Conservation (phyloP, 2,113 vertebrate genomes). For the Gasterosteus aculeatus region DNA sequence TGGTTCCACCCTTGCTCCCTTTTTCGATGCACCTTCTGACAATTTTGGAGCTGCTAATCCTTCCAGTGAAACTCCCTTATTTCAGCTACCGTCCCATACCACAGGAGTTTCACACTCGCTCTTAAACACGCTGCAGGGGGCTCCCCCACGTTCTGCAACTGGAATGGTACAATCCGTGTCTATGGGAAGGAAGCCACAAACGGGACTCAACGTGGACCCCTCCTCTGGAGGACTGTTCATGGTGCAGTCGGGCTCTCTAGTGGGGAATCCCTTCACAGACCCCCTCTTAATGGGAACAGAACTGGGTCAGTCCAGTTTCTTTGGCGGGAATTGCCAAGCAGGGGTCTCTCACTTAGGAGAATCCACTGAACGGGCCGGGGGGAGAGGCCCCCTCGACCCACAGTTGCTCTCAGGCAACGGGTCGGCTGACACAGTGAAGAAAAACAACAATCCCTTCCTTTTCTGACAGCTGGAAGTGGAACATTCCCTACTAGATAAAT, state of each 20-base stretch:
- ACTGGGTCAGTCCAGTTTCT: constrained; percentile 19
- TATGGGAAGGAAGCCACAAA: constrained; percentile 35
- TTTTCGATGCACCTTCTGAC: constrained; percentile 19
- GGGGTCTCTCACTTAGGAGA: neutral
- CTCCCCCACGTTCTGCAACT: constrained; percentile 30
- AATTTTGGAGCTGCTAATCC: constrained; percentile 68
- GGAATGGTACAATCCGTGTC: constrained; percentile 34
- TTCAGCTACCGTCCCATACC: constrained; percentile 26
- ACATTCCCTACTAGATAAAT: neutral
- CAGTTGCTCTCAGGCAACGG: neutral
- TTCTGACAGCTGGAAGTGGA: constrained; percentile 20
- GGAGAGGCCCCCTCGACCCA: constrained; percentile 13
- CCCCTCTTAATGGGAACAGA: constrained; percentile 33
- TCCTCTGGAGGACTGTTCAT: constrained; percentile 35
- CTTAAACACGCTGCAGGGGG: constrained; percentile 15
- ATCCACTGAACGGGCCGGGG: neutral
- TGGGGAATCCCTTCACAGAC: constrained; percentile 42
- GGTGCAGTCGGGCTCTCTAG: constrained; percentile 56
- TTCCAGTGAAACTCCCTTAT: constrained; percentile 24
- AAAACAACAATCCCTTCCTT: constrained; percentile 61
- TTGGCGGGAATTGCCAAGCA: constrained; percentile 21
- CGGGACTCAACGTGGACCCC: constrained; percentile 30
- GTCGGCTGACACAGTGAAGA: neutral
- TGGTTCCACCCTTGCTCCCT: constrained; percentile 17
- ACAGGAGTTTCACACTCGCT: constrained; percentile 27